These are phyloP conservation scores for Cosmorhoe ocellata DNA, from an alignment of 2,888 invertebrate genomes.

Conservation along the genomic window DNA sequence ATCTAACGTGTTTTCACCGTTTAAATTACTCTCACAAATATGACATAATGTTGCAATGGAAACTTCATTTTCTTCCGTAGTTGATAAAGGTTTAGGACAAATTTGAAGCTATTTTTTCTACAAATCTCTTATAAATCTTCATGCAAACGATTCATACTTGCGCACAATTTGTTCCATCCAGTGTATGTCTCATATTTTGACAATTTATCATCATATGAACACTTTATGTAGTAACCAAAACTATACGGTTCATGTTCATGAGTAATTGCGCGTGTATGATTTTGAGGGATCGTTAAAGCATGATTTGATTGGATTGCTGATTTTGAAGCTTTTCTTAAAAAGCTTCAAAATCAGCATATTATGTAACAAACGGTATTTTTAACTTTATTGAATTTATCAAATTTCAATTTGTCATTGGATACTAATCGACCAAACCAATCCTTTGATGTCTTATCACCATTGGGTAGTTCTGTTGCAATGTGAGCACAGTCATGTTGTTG, in stretches of 20 bases:
- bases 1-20: conserved; percentile 22
- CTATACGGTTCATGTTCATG: conserved; percentile 38
- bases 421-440: neutral
- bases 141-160: conserved; percentile 32
- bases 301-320: conserved; percentile 30
- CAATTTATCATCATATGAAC: conserved; percentile 33
- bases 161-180: conserved; percentile 35
- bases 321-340: no score
- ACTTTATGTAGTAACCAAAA: conserved; percentile 43
- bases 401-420: conserved; percentile 6
- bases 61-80: neutral
- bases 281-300: conserved; percentile 31
- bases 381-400: conserved; percentile 11
- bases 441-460: conserved; percentile 6
- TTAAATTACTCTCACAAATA: conserved; percentile 26
- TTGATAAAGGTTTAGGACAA: no score
- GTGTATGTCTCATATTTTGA: conserved; percentile 28
- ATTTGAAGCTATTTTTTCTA: no score
- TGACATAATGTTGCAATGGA: conserved; percentile 7
- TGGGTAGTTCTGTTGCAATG: conserved; percentile 7
- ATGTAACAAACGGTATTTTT: conserved; percentile 10
- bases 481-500: conserved; percentile 13
- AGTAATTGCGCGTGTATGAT: conserved; percentile 23
- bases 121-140: conserved; percentile 25
- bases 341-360: conserved; percentile 33